Base-by-base conservation (phyloP, 2,113 vertebrate species). In the Hyla sarda region DNA sequence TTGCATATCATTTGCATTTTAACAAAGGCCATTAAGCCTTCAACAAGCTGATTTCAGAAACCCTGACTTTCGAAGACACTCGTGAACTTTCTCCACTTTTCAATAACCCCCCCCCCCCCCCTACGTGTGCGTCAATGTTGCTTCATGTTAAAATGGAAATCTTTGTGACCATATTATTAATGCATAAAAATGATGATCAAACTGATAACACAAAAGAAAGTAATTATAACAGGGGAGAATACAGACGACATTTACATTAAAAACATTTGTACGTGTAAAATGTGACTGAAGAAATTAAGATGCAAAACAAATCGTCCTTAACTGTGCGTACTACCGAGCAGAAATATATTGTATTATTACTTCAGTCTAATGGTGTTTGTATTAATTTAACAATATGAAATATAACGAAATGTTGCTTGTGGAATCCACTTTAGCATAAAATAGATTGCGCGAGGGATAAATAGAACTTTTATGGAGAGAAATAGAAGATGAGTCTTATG, bases 201-300 rank as follows among this genome's bases (percentile, higher is more conserved):
- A 60, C 23, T 79, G 11, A n/a, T 34, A 75, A 60, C 12, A 75
- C 34, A 74, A 74, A 60, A 74, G 69, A 58, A 45, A 47, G 7
- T 25, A 84, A 84, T 84, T 75, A 75, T 45, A 21, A 23, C 30
- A 12, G 19, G 19, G 34, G 28, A 5, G 13, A 48, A 41, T 45
- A 74, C n/a, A 28, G 17, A 62, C 75, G 9, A 58, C 6, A 7
- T 34, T 73, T 58, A 60, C n/a, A 62, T 84, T 75, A 48, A 60
- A 17, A 45, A 45, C 69, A 73, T 52, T 73, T 83, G 30, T 52
- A n/a, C n/a, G n/a, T n/a, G n/a, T n/a, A 9, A 2, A 21, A 25
- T 19, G 0, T 45, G 58, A 45, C 17, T 30, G 50, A 13, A 83
- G 13, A 32, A 72, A 16, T 56, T 32, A 45, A 14, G 23, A 48